Conservation (phyloP, 64 coral and sea anemone species). For the Porites lutea region DNA sequence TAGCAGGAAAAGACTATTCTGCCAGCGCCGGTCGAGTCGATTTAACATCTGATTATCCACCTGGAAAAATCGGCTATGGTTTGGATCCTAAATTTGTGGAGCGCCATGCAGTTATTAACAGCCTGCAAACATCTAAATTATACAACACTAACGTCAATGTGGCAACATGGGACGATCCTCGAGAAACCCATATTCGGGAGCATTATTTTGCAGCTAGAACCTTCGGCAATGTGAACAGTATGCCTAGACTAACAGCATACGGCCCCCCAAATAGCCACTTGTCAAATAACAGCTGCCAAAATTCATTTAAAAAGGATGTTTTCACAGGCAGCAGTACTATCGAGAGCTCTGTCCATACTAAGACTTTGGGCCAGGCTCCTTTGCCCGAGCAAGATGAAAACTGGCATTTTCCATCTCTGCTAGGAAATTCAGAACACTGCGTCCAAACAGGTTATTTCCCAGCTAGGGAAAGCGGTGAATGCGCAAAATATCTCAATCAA, state of each 20-base stretch:
- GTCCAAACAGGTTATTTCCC: background rate
- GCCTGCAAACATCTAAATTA: too few species aligned
- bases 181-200: background rate
- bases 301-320: background rate
- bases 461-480: background rate
- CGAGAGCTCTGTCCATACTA: background rate
- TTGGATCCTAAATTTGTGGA: background rate
- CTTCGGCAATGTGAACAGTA: background rate
- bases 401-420: constrained; percentile 12
- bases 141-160: background rate
- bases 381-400: background rate
- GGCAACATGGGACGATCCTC: background rate
- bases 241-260: background rate
- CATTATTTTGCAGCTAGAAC: background rate
- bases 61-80: background rate
- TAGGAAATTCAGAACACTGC: too few species aligned
- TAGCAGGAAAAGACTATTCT: background rate
- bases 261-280: background rate
- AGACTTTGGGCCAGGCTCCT: background rate
- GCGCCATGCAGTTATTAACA: background rate
- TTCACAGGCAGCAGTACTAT: background rate
- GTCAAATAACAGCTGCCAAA: background rate
- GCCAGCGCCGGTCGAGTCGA: background rate
- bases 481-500: background rate
- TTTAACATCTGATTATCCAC: background rate